Conservation (phyloP, 2,797 vertebrate genomes). For the Platyrinchus mystaceus region DNA sequence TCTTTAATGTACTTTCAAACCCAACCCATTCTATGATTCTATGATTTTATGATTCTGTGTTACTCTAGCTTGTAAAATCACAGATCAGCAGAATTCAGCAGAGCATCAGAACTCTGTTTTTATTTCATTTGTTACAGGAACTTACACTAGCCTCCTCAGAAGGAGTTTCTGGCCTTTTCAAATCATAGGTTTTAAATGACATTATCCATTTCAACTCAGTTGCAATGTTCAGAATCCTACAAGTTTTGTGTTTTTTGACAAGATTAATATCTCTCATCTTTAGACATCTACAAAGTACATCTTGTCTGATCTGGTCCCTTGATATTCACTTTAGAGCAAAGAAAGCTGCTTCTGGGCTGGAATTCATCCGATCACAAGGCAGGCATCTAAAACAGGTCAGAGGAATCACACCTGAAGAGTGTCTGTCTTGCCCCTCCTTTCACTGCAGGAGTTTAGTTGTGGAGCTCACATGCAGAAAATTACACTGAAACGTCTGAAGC, state of each 20-base stretch:
- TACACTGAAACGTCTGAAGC: background rate
- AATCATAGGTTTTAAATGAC: background rate
- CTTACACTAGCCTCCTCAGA: background rate
- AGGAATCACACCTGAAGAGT: background rate
- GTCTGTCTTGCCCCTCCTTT: background rate
- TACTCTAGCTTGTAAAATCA: background rate
- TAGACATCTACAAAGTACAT: background rate
- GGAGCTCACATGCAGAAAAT: background rate
- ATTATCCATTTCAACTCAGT: background rate
- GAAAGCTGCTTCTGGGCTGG: background rate
- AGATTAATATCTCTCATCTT: background rate
- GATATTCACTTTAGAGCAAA: slow-evolving; percentile 16
- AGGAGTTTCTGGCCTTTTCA: background rate
- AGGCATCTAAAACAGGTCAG: slow-evolving; percentile 27
- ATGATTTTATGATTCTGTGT: background rate
- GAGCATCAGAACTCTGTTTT: background rate
- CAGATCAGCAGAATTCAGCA: background rate
- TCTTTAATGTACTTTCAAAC: background rate
- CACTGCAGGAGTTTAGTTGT: background rate
- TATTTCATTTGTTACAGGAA: background rate
- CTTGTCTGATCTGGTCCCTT: background rate
- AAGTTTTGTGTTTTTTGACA: background rate
- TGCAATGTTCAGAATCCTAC: background rate
- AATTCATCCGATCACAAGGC: background rate
- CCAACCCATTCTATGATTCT: background rate